Conservation (phyloP, 37 sponge, comb jelly and placozoan genomes). For the Axinella damicornis region DNA sequence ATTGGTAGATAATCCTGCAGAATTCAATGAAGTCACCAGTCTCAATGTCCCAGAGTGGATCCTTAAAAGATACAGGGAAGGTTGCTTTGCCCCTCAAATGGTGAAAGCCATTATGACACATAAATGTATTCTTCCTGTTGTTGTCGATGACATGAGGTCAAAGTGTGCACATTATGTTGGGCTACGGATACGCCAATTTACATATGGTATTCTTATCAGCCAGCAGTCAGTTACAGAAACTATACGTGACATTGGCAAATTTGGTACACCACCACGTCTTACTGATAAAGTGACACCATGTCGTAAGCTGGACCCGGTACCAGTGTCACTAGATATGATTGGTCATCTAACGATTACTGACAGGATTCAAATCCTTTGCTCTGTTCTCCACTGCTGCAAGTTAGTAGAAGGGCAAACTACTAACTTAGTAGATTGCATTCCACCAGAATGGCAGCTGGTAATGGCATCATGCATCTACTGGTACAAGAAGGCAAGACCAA, state of each 20-base stretch:
- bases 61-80: background rate
- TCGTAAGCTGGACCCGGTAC: too few relatives aligned
- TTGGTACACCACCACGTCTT: too few relatives aligned
- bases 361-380: too few relatives aligned
- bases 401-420: too few relatives aligned
- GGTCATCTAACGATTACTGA: too few relatives aligned
- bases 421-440: background rate
- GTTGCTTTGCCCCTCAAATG: background rate
- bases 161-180: background rate
- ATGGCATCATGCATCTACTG: slow-evolving; percentile 1
- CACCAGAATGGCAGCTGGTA: background rate
- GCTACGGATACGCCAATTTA: background rate
- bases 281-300: background rate
- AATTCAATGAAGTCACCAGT: background rate
- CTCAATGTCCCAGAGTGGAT: background rate
- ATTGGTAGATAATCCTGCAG: background rate
- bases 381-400: too few relatives aligned
- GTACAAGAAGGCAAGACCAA: background rate
- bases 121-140: background rate
- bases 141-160: background rate
- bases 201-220: background rate
- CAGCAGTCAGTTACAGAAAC: background rate
- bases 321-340: too few relatives aligned
- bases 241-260: background rate
- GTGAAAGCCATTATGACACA: background rate